A percentile compares a stretch with the other conserved stretches of the same genome.
phyloP scores from a whole-genome alignment of 2,888 invertebrate species.

The Tolmerus cingulatus region DNA sequence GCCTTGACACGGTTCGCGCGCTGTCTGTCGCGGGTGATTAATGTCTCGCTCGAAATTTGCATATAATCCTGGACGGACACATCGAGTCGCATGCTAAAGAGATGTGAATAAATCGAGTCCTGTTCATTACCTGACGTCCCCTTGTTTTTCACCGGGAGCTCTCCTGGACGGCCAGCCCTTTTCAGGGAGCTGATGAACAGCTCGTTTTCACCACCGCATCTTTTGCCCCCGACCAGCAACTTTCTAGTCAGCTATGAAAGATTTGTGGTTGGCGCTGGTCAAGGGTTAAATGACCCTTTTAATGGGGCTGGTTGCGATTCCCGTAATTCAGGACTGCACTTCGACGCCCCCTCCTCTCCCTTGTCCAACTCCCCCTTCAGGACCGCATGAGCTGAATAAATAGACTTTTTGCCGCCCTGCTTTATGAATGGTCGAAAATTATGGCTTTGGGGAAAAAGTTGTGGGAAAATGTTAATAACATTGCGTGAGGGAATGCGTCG shows the following conservation, averaged over 20 bases:
- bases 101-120: neutral
- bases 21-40: conserved; percentile 15
- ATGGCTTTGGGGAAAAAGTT: neutral
- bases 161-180: neutral
- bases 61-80: neutral
- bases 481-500: neutral
- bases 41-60: neutral
- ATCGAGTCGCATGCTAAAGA: neutral
- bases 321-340: neutral
- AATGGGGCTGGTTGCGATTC: neutral
- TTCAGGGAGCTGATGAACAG: conserved; percentile 1
- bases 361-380: neutral
- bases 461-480: neutral
- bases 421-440: neutral
- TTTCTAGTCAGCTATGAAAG: conserved; percentile 3
- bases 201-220: neutral
- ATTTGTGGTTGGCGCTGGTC: neutral
- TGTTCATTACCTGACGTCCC: neutral
- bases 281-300: conserved; percentile 16
- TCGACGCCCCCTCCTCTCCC: neutral
- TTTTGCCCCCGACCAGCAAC: neutral
- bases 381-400: neutral
- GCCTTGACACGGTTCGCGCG: neutral
- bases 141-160: neutral
- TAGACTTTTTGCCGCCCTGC: neutral